Conservation (phyloP, 2,888 invertebrate genomes). For the Thelaira solivaga region DNA sequence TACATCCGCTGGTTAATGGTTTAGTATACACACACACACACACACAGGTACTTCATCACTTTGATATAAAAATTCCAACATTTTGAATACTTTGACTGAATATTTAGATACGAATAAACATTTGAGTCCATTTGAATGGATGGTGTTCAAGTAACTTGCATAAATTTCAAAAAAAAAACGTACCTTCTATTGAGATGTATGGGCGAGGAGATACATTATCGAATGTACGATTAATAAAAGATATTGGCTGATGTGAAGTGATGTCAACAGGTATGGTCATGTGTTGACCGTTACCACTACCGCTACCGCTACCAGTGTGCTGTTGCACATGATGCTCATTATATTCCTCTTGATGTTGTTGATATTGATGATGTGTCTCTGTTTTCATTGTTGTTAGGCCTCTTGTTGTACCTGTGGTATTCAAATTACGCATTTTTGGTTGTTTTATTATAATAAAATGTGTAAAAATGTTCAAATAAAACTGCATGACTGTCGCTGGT, state of each 20-base stretch:
- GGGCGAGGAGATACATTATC: slow-evolving; percentile 76
- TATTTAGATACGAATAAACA: too few species aligned
- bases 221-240: slow-evolving; percentile 69
- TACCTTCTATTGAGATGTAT: slow-evolving; percentile 72
- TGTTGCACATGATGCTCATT: neutral
- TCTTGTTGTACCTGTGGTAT: slow-evolving; percentile 39
- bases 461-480: slow-evolving; percentile 39
- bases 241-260: slow-evolving; percentile 38
- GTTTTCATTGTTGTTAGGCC: slow-evolving; percentile 17
- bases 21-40: neutral
- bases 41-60: neutral
- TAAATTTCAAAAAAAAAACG: slow-evolving; percentile 58
- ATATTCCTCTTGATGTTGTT: slow-evolving; percentile 16
- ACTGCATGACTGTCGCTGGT: slow-evolving; percentile 27
- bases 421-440: slow-evolving; percentile 46
- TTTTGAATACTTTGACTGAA: too few species aligned
- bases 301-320: slow-evolving; percentile 3
- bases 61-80: too few species aligned
- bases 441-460: slow-evolving; percentile 35
- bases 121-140: too few species aligned
- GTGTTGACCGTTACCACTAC: slow-evolving; percentile 6
- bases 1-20: too few species aligned
- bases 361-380: neutral
- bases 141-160: too few species aligned
- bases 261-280: slow-evolving; percentile 33